These are phyloP conservation scores for Drosophila seclusa DNA, from an alignment of 2,888 invertebrate genomes.

Conservation along the genomic window DNA sequence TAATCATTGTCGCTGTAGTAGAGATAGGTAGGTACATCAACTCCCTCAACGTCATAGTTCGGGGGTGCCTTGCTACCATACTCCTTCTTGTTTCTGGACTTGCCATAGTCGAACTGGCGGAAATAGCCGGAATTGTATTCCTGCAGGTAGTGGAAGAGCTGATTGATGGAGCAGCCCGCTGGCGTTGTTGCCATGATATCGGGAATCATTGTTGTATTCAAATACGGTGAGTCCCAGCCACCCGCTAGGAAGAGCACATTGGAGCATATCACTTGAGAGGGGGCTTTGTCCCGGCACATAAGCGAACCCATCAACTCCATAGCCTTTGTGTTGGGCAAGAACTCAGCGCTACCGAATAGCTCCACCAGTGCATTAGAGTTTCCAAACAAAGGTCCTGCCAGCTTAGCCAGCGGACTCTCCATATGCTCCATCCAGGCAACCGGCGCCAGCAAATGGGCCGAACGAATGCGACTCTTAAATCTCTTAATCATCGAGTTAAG, in stretches of 20 bases:
- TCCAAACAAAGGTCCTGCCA: conserved; percentile 86
- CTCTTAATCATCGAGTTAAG: conserved; percentile 59
- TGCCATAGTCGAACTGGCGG: conserved; percentile 75
- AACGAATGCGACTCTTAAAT: conserved; percentile 69
- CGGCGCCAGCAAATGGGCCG: conserved; percentile 77
- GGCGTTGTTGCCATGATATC: conserved; percentile 79
- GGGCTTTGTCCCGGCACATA: conserved; percentile 57
- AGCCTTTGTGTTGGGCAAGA: conserved; percentile 63
- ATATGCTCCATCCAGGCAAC: conserved; percentile 76
- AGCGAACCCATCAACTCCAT: conserved; percentile 71
- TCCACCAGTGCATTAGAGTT: conserved; percentile 74
- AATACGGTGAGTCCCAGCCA: conserved; percentile 72
- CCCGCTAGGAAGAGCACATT: conserved; percentile 68
- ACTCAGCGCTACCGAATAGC: conserved; percentile 75
- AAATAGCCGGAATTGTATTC: conserved; percentile 74
- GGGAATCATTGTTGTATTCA: conserved; percentile 71
- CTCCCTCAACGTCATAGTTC: conserved; percentile 57
- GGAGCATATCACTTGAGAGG: conserved; percentile 59
- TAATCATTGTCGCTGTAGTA: conserved; percentile 81
- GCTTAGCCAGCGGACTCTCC: conserved; percentile 85
- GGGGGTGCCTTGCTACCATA: conserved; percentile 66
- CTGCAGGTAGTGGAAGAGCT: conserved; percentile 75
- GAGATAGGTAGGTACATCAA: conserved; percentile 70
- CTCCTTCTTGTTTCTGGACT: conserved; percentile 57
- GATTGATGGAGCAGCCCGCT: conserved; percentile 76